These are phyloP conservation scores for Anhinga anhinga DNA, from an alignment of 2,113 vertebrate genomes.

Conservation along the genomic window DNA sequence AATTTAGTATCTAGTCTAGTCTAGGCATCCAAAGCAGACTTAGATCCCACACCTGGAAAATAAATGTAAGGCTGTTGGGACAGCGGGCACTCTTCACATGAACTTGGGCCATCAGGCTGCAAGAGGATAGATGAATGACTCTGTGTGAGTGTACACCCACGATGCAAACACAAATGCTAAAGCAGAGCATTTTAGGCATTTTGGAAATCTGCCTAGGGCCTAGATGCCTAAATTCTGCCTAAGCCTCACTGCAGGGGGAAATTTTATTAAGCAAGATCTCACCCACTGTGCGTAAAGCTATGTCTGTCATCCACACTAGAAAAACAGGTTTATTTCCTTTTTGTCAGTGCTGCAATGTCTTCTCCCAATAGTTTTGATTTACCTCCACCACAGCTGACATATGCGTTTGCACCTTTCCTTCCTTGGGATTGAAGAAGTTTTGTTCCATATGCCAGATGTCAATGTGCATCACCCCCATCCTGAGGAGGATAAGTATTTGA, in stretches of 20 bases:
- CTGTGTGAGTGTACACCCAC: neutral
- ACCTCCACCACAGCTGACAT: neutral
- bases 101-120: neutral
- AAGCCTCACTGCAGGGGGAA: neutral
- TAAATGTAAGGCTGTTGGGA: neutral
- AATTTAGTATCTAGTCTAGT: neutral
- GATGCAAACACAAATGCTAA: neutral
- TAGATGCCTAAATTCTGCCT: neutral
- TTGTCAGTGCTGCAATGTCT: neutral
- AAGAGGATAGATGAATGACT: neutral
- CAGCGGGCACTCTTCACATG: accelerated
- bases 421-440: neutral
- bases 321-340: neutral
- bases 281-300: neutral
- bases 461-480: neutral
- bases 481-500: neutral
- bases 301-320: neutral
- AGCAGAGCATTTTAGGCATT: neutral
- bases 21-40: neutral
- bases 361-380: neutral
- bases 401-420: neutral
- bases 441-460: slow-evolving; percentile 25
- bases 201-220: neutral
- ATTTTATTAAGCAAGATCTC: neutral
- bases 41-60: neutral